These are phyloP conservation scores for Drosophila orena DNA, from an alignment of 1,140 invertebrate genomes.

Conservation along the genomic window DNA sequence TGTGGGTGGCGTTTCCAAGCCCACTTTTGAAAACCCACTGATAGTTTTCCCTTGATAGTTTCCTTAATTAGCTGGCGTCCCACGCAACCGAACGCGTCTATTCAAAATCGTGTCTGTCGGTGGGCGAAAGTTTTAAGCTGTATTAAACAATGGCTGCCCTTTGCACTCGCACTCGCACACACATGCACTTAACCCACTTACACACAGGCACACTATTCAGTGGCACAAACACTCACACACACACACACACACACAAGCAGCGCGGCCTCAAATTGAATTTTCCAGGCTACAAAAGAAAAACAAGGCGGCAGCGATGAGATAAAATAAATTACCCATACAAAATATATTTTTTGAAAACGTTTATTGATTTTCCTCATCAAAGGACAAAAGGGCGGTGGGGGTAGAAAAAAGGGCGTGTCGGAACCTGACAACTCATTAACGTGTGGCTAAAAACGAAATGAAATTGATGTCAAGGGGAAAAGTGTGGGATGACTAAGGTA, in stretches of 20 bases:
- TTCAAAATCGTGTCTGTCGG: constrained; percentile 48
- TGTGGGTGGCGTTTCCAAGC: not conserved
- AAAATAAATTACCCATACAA: constrained; percentile 55
- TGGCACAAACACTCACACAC: constrained; percentile 14
- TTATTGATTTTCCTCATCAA: constrained; percentile 68
- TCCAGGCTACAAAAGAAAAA: constrained; percentile 59
- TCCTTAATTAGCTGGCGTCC: constrained; percentile 45
- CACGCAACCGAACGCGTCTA: constrained; percentile 19
- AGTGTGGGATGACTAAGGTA: constrained; percentile 8
- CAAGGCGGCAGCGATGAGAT: constrained; percentile 57
- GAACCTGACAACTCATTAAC: constrained; percentile 39
- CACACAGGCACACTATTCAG: constrained; percentile 18
- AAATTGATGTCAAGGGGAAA: constrained; percentile 21
- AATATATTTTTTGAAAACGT: constrained; percentile 56
- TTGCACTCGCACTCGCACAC: constrained; percentile 1
- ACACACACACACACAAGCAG: constrained; percentile 13
- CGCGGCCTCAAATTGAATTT: constrained; percentile 71
- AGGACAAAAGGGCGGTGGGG: not conserved
- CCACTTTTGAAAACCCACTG: not conserved
- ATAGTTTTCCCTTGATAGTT: constrained; percentile 18
- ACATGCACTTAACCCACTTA: constrained; percentile 46
- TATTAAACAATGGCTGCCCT: constrained; percentile 49
- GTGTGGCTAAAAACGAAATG: constrained; percentile 43
- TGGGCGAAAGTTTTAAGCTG: constrained; percentile 52
- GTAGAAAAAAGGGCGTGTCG: constrained; percentile 11